phyloP scores from a whole-genome alignment of 2,888 invertebrate genomes.

The Sinohyriopsis cumingii region DNA sequence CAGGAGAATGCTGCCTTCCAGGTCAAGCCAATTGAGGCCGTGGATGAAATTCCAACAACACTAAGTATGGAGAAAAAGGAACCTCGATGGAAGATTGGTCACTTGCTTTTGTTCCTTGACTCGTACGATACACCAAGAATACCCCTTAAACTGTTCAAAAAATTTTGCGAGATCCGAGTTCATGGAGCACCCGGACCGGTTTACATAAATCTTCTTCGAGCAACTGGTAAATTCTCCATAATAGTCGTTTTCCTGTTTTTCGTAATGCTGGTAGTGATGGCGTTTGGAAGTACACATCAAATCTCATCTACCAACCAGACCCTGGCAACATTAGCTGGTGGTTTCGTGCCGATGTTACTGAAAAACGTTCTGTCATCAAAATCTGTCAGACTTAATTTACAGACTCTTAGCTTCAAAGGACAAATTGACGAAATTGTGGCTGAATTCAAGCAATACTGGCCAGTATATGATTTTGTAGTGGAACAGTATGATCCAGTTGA shows the following conservation, averaged over 20 bases:
- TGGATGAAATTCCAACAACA: conserved; percentile 52
- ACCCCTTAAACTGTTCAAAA: conserved; percentile 64
- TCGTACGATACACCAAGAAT: conserved; percentile 66
- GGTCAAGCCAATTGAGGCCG: conserved; percentile 57
- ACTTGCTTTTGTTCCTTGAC: conserved; percentile 67
- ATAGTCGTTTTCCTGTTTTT: conserved; percentile 67
- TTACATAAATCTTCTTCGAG: conserved; percentile 62
- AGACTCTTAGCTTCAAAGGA: conserved; percentile 67
- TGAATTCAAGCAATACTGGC: conserved; percentile 66
- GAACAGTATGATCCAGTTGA: conserved; percentile 46
- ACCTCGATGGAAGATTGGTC: conserved; percentile 65
- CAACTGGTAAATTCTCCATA: conserved; percentile 65
- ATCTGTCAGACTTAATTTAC: conserved; percentile 64
- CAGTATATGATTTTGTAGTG: conserved; percentile 62
- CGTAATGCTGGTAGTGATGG: conserved; percentile 67
- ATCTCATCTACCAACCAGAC: conserved; percentile 68
- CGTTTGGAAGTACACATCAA: conserved; percentile 63
- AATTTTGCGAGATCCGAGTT: conserved; percentile 62
- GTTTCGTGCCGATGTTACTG: conserved; percentile 66
- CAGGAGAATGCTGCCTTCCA: conserved; percentile 68
- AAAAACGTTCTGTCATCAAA: conserved; percentile 66
- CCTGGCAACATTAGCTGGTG: conserved; percentile 64
- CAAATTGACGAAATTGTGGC: conserved; percentile 66
- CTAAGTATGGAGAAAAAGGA: conserved; percentile 54
- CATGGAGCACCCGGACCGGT: conserved; percentile 69